Evolutionary conservation across 2,113 vertebrate species (phyloP).

Genomic region (Aegotheles bennettii): DNA sequence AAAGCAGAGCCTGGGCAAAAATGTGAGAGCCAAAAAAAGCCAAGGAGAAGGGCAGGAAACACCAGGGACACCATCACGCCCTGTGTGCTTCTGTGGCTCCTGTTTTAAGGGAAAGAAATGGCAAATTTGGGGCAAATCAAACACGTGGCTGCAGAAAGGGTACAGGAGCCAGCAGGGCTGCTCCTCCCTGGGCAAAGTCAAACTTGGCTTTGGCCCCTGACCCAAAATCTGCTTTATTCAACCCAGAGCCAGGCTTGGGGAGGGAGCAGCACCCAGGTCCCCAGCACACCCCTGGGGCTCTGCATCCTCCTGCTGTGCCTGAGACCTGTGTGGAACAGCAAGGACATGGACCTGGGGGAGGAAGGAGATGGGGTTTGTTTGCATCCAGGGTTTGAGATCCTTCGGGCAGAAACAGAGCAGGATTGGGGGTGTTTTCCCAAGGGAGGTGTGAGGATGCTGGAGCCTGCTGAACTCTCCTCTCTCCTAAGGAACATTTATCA

Average conservation of each 20-base stretch:
- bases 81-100: neutral
- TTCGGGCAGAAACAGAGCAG: neutral
- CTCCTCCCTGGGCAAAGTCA: neutral
- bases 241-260: neutral
- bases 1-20: neutral
- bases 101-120: too few relatives aligned
- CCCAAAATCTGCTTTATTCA: neutral
- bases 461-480: neutral
- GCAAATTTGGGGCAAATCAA: neutral
- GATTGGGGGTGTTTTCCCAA: neutral
- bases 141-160: fast-evolving
- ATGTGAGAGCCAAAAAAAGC: neutral
- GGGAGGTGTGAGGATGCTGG: neutral
- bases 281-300: neutral
- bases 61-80: neutral
- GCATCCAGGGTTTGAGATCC: neutral
- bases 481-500: neutral
- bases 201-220: neutral
- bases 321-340: too few relatives aligned
- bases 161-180: fast-evolving
- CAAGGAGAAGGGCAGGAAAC: neutral
- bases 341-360: neutral
- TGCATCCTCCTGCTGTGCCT: too few relatives aligned
- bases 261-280: neutral
- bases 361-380: neutral